These are phyloP conservation scores for Rafetus swinhoei DNA, from an alignment of 2,113 vertebrate genomes.

Conservation along the genomic window DNA sequence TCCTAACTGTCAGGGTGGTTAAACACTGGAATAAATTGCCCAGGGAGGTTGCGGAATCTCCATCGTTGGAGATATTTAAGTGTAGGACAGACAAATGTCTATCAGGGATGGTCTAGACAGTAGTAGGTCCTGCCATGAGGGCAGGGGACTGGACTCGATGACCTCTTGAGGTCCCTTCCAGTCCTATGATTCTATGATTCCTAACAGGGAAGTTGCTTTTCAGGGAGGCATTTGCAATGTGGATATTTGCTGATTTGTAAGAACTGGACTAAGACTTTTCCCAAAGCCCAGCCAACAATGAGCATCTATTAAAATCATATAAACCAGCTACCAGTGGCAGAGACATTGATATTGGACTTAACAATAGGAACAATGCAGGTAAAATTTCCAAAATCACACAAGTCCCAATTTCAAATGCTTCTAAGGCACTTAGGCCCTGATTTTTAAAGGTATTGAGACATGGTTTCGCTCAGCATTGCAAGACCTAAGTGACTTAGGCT, in stretches of 20 bases:
- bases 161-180: too few species aligned
- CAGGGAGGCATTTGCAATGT: background rate
- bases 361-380: background rate
- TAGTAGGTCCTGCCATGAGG: too few species aligned
- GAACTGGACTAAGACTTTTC: background rate
- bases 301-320: background rate
- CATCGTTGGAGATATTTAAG: too few species aligned
- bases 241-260: background rate
- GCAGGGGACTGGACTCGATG: too few species aligned
- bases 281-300: background rate
- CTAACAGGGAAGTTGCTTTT: background rate
- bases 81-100: too few species aligned
- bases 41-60: too few species aligned
- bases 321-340: background rate
- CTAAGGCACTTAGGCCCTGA: background rate
- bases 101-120: too few species aligned
- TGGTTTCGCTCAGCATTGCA: background rate
- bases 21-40: too few species aligned
- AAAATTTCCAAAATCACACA: background rate
- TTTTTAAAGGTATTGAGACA: too few species aligned
- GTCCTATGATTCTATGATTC: background rate
- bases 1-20: too few species aligned
- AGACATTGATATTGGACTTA: background rate
- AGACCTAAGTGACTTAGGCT: background rate
- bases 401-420: too few species aligned